Percentiles rank a stretch among this genome's conserved stretches.
Evolutionary conservation across 2,113 vertebrate species (phyloP).

Genomic region (Pituophis catenifer): DNA sequence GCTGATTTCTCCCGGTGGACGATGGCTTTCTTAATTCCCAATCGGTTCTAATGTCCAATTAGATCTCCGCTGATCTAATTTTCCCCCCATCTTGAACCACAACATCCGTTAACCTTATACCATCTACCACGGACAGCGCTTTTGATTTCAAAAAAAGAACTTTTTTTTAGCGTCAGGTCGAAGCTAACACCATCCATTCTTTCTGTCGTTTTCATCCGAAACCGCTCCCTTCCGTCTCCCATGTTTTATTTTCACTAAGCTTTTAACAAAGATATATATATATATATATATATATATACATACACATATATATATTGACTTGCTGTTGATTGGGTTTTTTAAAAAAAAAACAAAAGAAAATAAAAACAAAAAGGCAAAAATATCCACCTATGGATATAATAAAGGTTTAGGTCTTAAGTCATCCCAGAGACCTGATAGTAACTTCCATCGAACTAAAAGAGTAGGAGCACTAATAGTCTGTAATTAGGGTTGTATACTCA

Average conservation of each 20-base stretch:
- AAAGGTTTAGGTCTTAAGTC: no score
- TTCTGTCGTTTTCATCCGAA: constrained; percentile 10
- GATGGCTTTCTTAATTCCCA: not conserved
- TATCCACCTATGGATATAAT: constrained; percentile 3
- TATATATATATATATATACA: not conserved
- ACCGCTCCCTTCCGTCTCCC: constrained; percentile 2
- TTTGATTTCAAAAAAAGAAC: constrained; percentile 3
- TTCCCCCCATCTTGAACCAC: constrained; percentile 18
- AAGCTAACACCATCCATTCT: not conserved
- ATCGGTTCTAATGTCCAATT: not conserved
- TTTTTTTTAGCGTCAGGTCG: constrained; percentile 6
- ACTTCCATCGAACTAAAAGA: not conserved
- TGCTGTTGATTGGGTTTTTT: constrained; percentile 20
- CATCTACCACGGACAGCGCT: not conserved
- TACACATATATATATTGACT: not conserved
- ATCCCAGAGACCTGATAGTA: not conserved
- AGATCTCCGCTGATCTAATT: constrained; percentile 2
- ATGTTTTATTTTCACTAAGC: constrained; percentile 49
- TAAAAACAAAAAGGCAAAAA: not conserved
- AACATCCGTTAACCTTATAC: not conserved
- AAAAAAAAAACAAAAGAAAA: not conserved
- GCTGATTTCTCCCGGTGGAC: constrained; percentile 26
- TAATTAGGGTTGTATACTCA: constrained; percentile 12
- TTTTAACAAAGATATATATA: constrained; percentile 27
- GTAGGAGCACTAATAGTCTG: constrained; percentile 1